phyloP scores from a whole-genome alignment of 2,888 invertebrate genomes.

The Laspeyria flexula region DNA sequence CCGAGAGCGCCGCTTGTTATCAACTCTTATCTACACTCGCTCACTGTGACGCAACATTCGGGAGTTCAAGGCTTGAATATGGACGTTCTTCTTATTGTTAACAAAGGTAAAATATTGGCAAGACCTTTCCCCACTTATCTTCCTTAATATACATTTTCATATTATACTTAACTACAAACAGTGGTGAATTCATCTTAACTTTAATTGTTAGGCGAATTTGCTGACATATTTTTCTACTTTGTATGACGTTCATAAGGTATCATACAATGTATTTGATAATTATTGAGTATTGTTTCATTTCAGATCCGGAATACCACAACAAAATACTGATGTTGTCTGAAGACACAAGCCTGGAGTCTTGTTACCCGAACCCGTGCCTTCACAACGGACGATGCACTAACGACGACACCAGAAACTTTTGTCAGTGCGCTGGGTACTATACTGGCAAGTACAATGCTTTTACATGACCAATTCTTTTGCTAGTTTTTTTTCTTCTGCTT shows the following conservation, averaged over 20 bases:
- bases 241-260: too few species aligned
- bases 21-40: conserved; percentile 89
- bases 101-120: conserved; percentile 74
- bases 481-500: background rate
- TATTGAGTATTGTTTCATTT: too few species aligned
- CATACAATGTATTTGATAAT: too few species aligned
- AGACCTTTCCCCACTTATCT: too few species aligned
- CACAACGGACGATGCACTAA: conserved; percentile 89
- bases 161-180: too few species aligned
- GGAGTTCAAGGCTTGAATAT: conserved; percentile 78
- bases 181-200: too few species aligned
- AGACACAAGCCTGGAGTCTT: conserved; percentile 88
- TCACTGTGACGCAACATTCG: conserved; percentile 85
- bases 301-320: conserved; percentile 88
- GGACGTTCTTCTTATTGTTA: conserved; percentile 88
- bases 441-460: too few species aligned
- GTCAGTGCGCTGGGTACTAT: conserved; percentile 90
- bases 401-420: conserved; percentile 86
- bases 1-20: conserved; percentile 80
- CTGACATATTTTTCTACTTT: too few species aligned
- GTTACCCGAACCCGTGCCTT: conserved; percentile 90
- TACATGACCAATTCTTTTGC: background rate
- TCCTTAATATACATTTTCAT: too few species aligned
- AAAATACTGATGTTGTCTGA: conserved; percentile 87
- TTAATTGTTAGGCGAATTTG: too few species aligned